Conservation (phyloP, 2,113 vertebrate species). For the Procavia capensis region DNA sequence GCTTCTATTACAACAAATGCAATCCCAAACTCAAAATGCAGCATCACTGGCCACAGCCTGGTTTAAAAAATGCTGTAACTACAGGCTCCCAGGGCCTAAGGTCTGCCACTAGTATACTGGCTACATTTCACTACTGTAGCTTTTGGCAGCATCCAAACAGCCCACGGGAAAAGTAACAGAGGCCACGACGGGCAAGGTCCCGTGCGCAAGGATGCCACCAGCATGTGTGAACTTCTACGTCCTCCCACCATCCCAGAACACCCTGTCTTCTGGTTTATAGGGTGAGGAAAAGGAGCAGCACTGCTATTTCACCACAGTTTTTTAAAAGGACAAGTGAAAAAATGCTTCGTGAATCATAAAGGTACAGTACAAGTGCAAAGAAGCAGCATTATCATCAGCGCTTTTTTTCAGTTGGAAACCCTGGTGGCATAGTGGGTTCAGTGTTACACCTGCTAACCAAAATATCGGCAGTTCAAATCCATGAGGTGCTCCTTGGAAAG, state of each 20-base stretch:
- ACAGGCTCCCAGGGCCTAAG: neutral
- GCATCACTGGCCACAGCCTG: neutral
- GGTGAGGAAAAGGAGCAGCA: neutral
- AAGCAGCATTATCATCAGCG: constrained; percentile 6
- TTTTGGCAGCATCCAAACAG: neutral
- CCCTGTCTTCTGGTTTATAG: neutral
- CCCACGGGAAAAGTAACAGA: neutral
- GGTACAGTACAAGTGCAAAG: constrained; percentile 54
- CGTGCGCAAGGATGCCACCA: neutral
- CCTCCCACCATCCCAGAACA: neutral
- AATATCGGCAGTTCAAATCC: too few species aligned
- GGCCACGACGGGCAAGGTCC: accelerated
- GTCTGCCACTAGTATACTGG: accelerated
- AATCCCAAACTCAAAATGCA: too few species aligned
- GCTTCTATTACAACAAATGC: neutral
- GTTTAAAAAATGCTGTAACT: neutral
- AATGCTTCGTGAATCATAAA: constrained; percentile 55
- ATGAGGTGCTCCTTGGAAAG: too few species aligned
- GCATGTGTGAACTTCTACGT: accelerated
- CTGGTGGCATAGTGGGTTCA: too few species aligned
- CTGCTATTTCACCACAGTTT: neutral
- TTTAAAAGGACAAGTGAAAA: constrained; percentile 66
- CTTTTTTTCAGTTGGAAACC: too few species aligned
- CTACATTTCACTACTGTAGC: neutral
- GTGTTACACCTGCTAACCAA: too few species aligned